These are phyloP conservation scores for Champsocephalus gunnari DNA, from an alignment of 2,797 vertebrate species.

Conservation along the genomic window DNA sequence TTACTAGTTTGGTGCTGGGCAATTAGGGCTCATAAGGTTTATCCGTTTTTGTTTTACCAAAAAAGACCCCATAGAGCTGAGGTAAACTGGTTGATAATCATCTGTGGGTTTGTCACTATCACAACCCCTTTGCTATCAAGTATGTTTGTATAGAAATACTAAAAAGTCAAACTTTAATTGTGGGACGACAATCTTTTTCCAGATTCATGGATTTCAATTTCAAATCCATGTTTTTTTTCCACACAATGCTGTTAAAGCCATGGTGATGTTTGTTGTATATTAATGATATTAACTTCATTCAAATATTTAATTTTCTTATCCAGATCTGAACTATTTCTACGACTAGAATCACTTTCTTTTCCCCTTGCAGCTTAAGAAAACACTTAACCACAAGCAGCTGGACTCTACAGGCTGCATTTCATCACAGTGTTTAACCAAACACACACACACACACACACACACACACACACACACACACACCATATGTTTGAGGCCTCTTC, in stretches of 20 bases:
- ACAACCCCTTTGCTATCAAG: background rate
- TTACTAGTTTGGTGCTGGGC: background rate
- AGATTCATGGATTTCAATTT: background rate
- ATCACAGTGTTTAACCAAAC: constrained; percentile 44
- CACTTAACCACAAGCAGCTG: constrained; percentile 33
- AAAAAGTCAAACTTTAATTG: background rate
- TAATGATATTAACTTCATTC: too few relatives aligned
- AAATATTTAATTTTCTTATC: background rate
- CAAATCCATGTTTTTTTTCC: background rate
- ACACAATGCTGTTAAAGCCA: too few relatives aligned
- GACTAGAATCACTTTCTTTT: constrained; percentile 37
- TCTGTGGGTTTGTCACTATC: background rate
- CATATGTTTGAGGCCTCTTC: constrained; percentile 65
- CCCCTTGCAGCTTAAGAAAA: constrained; percentile 18
- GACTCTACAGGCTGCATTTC: constrained; percentile 67
- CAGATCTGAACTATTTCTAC: background rate
- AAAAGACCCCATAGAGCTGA: background rate
- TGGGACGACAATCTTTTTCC: background rate
- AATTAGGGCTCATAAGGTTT: background rate
- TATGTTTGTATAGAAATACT: background rate
- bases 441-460: background rate
- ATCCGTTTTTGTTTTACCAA: background rate
- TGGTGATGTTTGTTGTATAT: too few relatives aligned
- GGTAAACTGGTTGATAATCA: background rate
- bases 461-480: constrained; percentile 26